These are phyloP conservation scores for Aporrectodea caliginosa DNA, from an alignment of 1,140 invertebrate species.

Conservation along the genomic window DNA sequence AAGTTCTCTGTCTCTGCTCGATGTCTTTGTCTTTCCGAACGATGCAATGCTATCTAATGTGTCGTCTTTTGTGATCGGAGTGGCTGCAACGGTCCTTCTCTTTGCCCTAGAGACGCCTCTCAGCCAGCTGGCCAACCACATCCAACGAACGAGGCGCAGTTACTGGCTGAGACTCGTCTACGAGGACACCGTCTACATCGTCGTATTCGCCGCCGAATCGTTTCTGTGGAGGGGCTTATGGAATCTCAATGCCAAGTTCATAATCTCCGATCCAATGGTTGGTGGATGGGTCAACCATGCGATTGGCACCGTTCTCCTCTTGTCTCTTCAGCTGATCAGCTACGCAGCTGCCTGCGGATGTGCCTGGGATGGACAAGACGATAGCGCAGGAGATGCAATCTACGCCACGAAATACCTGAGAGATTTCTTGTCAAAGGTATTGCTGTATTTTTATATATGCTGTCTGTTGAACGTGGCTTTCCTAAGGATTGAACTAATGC, in stretches of 20 bases:
- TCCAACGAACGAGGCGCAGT: background rate
- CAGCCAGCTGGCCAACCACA: background rate
- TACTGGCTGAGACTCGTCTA: background rate
- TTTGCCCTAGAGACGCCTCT: conserved; percentile 15
- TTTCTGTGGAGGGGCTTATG: conserved; percentile 16
- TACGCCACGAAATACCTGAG: background rate
- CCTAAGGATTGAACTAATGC: too few relatives aligned
- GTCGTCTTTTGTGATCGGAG: background rate
- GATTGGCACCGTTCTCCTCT: background rate
- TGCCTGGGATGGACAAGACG: background rate
- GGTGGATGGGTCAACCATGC: conserved; percentile 13
- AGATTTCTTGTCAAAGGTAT: too few relatives aligned
- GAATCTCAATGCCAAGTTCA: conserved; percentile 3
- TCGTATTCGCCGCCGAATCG: conserved; percentile 3
- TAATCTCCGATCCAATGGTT: background rate
- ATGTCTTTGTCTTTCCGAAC: background rate
- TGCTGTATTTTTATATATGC: too few relatives aligned
- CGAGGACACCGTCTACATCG: conserved; percentile 8
- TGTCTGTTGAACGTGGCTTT: too few relatives aligned
- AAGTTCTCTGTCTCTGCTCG: background rate
- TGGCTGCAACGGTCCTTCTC: background rate
- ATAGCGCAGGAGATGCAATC: background rate
- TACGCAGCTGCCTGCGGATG: background rate
- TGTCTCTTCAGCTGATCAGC: background rate
- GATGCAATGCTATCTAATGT: background rate